Base-by-base conservation (phyloP, 2,888 invertebrate species). In the Nowickia ferox region DNA sequence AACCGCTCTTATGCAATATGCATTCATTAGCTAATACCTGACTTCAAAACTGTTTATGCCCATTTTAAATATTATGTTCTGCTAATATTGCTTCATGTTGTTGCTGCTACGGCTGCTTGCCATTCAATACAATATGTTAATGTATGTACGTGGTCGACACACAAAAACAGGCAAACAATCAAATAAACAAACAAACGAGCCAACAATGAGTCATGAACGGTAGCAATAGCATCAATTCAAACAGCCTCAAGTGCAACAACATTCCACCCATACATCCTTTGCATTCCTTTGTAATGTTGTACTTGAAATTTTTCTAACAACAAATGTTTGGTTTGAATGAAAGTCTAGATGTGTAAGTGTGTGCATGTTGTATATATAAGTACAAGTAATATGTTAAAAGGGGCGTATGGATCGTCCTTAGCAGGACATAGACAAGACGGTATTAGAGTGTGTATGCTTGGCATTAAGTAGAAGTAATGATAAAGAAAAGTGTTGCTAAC, bases 331-430 rank as follows among this genome's bases (percentile, higher is more conserved):
- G 19, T 40, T 44, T 72, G 40, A 13, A 40, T 69, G 61, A 59
- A 74, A 51, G 40, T 40, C 13, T 42, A 19, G 9, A 22, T 69
- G 17, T 63, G 30, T n/a, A 9, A 63, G 63, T 53, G 44, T 38
- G 55, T 57, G 13, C 48, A 59, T 66, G 13, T 40, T 15, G 9
- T 10, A 19, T 40, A 10, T 10, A 19, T 40, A 10, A n/a, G 44
- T 72, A 19, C 48, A 15, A 53, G 48, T 75, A 22, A 44, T 15
- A 17, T 63, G 42, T 63, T 61, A 15, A 42, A 72, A 44, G 76
- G 84, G 74, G 87, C 87, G 79, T 84, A 76, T 76, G 57, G 84
- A 46, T 78, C 65, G 82, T 85, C 78, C 83, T 87, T 84, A 82
- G 79, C 82, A 82, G 85, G 85, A 82, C 82, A 79, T 71, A 69